A percentile compares a stretch with the other conserved stretches of the same genome.
phyloP scores from a whole-genome alignment of 2,888 invertebrate genomes.

The Malachius bipustulatus region DNA sequence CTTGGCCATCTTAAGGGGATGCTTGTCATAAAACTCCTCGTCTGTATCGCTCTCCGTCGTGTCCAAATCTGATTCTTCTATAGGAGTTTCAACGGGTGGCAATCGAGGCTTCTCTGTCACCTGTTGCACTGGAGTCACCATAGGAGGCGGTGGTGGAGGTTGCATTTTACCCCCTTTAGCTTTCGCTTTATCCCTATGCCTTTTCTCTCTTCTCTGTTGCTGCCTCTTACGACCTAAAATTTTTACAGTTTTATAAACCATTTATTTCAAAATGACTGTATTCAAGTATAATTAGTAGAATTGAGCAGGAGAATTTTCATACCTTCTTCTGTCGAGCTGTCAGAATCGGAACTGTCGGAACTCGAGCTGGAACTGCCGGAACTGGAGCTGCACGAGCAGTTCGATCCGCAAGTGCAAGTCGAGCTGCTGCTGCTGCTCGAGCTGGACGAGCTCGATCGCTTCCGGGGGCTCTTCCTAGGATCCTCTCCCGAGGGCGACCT shows the following conservation, averaged over 20 bases:
- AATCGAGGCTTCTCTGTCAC: conserved; percentile 23
- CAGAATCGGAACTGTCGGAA: conserved; percentile 43
- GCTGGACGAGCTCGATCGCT: conserved; percentile 51
- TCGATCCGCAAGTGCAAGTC: conserved; percentile 71
- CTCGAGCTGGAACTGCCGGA: conserved; percentile 44
- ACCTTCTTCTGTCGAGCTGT: conserved; percentile 49
- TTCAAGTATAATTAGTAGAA: too few relatives aligned
- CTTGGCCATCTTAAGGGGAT: conserved; percentile 63
- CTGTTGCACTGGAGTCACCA: conserved; percentile 23
- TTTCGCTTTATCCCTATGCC: conserved; percentile 33
- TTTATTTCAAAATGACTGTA: too few relatives aligned
- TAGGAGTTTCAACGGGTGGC: conserved; percentile 42
- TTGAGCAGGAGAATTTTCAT: too few relatives aligned
- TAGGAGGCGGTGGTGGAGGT: conserved; percentile 31
- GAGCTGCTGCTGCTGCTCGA: conserved; percentile 63
- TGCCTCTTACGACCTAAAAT: too few relatives aligned
- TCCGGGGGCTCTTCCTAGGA: conserved; percentile 20
- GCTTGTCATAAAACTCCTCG: conserved; percentile 78
- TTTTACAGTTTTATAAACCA: too few relatives aligned
- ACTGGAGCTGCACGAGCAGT: conserved; percentile 69
- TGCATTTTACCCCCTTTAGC: conserved; percentile 39
- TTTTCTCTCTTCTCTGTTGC: conserved; percentile 36
- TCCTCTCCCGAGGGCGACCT: conserved; percentile 13
- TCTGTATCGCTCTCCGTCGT: conserved; percentile 78
- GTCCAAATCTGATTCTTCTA: conserved; percentile 73